Percentiles rank a stretch among this genome's conserved stretches.
phyloP scores from a whole-genome alignment of 2,113 vertebrate genomes.

The Strix aluco region DNA sequence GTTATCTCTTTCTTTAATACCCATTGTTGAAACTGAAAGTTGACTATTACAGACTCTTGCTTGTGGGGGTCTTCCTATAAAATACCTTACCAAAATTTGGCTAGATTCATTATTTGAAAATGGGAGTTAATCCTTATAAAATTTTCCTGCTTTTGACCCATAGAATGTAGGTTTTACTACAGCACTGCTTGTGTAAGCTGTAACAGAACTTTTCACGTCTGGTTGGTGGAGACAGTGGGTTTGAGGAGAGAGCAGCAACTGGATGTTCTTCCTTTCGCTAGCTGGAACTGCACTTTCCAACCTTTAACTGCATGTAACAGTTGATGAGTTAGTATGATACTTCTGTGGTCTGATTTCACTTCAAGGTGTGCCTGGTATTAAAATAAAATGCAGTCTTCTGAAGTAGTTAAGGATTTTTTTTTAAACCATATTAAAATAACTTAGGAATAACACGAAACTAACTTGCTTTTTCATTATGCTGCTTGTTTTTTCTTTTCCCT shows the following conservation, averaged over 20 bases:
- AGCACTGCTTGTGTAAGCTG: not conserved
- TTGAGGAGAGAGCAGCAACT: conserved; percentile 62
- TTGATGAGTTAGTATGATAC: not conserved
- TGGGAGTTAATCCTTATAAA: not conserved
- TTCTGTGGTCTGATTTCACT: not conserved
- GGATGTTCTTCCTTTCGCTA: not conserved
- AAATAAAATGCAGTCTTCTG: not conserved
- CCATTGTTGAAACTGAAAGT: conserved; percentile 62
- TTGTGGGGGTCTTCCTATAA: not conserved
- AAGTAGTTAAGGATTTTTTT: not conserved
- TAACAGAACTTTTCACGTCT: not conserved
- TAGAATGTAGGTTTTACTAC: not conserved
- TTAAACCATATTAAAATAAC: not conserved
- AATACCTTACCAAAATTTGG: not conserved
- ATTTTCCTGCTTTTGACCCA: not conserved
- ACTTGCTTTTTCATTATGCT: conserved; percentile 82
- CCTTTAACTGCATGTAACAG: conserved; percentile 30
- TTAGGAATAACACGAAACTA: conserved; percentile 41
- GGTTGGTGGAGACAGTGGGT: conserved; percentile 62
- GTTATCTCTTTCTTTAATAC: conserved; percentile 67
- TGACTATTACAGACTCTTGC: not conserved
- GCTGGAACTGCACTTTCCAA: conserved; percentile 5
- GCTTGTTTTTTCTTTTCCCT: conserved; percentile 70
- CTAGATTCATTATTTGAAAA: not conserved
- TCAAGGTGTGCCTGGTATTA: not conserved